These are phyloP conservation scores for Liasis olivaceus DNA, from an alignment of 2,797 vertebrate genomes.

Conservation along the genomic window DNA sequence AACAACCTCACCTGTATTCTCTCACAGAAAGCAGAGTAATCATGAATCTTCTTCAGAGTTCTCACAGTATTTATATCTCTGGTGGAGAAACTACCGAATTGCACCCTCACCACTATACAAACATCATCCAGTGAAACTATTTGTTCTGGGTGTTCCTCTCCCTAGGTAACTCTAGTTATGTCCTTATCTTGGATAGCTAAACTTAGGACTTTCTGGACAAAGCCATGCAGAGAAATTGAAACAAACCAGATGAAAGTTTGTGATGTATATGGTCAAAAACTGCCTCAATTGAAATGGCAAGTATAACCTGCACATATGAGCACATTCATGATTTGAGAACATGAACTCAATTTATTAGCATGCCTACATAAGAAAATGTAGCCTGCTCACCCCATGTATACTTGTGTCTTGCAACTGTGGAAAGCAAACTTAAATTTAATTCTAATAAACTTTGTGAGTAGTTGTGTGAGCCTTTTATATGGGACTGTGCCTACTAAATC, in stretches of 20 bases:
- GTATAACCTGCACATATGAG: neutral
- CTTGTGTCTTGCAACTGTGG: neutral
- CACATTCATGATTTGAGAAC: neutral
- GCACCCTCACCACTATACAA: neutral
- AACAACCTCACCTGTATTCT: neutral
- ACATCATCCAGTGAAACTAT: neutral
- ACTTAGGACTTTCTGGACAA: neutral
- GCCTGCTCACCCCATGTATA: neutral
- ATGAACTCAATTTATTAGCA: neutral
- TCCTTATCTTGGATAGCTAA: neutral
- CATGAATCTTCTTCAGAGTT: neutral
- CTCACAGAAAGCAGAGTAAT: neutral
- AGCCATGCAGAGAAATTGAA: neutral
- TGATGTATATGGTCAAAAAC: neutral
- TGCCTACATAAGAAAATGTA: neutral
- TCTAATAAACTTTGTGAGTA: neutral
- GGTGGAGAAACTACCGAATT: neutral
- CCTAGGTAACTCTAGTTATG: neutral
- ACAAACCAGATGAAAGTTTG: neutral
- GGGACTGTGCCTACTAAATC: neutral
- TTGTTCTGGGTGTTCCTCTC: neutral
- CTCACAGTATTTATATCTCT: neutral
- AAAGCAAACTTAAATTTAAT: neutral
- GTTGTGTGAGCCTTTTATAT: neutral
- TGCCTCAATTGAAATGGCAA: neutral